These are phyloP conservation scores for Dinomys branickii DNA, from an alignment of 2,113 vertebrate genomes.

Conservation along the genomic window DNA sequence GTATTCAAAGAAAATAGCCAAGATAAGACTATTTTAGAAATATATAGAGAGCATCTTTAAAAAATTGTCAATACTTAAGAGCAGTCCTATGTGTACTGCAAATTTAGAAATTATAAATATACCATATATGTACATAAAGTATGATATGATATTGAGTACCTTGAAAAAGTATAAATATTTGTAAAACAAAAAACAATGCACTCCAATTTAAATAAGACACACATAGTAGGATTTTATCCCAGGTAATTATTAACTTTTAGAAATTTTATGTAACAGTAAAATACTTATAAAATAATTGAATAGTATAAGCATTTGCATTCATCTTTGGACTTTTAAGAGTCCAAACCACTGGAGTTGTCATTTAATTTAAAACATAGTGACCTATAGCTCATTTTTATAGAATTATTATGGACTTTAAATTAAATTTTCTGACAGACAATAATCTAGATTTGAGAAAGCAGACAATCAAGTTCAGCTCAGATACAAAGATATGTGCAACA, in stretches of 20 bases:
- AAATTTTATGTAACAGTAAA: neutral
- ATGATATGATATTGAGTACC: neutral
- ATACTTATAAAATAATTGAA: neutral
- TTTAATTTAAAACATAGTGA: neutral
- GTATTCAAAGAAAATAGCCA: neutral
- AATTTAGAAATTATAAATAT: neutral
- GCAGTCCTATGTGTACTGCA: neutral
- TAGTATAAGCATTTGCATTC: neutral
- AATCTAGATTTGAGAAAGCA: neutral
- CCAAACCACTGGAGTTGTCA: neutral
- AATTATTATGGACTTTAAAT: neutral
- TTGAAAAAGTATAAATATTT: neutral
- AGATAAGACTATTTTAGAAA: conserved; percentile 60
- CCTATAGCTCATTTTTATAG: neutral
- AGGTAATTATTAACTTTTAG: neutral
- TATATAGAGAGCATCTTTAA: conserved; percentile 18
- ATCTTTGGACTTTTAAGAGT: neutral
- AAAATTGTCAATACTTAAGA: conserved; percentile 46
- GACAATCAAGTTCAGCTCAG: neutral
- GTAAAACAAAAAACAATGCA: neutral
- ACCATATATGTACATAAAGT: neutral
- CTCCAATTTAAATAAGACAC: neutral
- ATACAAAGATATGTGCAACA: neutral
- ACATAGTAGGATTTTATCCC: neutral
- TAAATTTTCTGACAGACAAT: conserved; percentile 58